Evolutionary conservation across 2,888 invertebrate genomes (phyloP), one percentile per base, ranked within the genome.

Genomic region (Sussaba pulchella): DNA sequence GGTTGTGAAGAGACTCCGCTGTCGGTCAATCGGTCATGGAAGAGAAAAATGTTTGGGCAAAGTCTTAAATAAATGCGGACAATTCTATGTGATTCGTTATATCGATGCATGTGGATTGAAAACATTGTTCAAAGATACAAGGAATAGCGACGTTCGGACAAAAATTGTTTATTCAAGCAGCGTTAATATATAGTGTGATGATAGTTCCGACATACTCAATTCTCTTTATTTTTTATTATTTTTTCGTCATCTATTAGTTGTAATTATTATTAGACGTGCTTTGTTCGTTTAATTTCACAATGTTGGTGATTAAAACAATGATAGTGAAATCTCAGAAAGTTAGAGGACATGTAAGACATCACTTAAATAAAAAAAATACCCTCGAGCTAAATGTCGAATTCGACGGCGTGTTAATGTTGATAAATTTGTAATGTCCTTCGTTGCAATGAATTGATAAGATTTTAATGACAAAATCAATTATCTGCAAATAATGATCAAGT

Each of bases 301-400:
- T 85, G 82, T 77, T 87, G 82, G 82, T 75, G 67, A 57, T 17
- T 54, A 9, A 82, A 93, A 54, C 88, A 91, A 41, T 89, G 92
- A 69, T 87, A 93, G 84, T 92, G 93, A 50, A 91, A 92, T 92
- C 94, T 72, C 93, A 93, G 52, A 92, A 93, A 87, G 93, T 95
- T 71, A 94, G 94, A 8, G 95, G 95, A 63, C 95, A 95, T 10
- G 92, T 93, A 0, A 92, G 93, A 2, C 87, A 94, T 67, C 95
- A 95, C 0, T 85, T 95, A 14, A n/a, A n/a, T n/a, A 87, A 95
- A 72, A 95, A 95, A n/a, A 94, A 95, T 89, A 93, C 94, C 24
- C 92, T 94, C 66, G 94, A 95, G 87, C 92, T 94, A 83, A 94
- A 94, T 88, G 94, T 94, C 39, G 94, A 94, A 87, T 94, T 94